Conservation (phyloP, 2,888 invertebrate genomes). For the Belgica antarctica region DNA sequence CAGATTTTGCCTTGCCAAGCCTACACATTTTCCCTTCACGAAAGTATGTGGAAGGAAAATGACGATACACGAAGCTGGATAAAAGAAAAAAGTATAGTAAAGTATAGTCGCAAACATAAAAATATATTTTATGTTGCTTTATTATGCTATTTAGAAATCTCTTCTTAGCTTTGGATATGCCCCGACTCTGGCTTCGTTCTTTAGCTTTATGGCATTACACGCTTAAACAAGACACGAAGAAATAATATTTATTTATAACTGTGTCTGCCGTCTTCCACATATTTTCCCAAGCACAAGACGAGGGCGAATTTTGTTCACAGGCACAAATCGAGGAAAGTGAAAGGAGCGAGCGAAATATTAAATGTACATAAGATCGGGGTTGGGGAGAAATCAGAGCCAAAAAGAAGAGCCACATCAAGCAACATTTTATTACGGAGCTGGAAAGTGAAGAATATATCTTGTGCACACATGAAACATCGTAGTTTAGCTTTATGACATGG, state of each 20-base stretch:
- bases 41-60: background rate
- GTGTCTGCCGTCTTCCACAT: background rate
- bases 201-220: slow-evolving; percentile 43
- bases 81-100: slow-evolving; percentile 1
- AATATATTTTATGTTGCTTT: slow-evolving; percentile 40
- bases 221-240: slow-evolving; percentile 40
- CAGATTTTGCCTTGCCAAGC: background rate
- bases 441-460: background rate
- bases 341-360: background rate
- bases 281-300: background rate
- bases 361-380: background rate
- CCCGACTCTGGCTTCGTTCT: no score
- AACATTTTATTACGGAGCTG: slow-evolving; percentile 5
- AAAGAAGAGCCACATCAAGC: background rate
- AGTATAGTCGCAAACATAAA: slow-evolving; percentile 29
- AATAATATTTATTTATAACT: slow-evolving; percentile 43
- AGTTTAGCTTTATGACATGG: background rate
- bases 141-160: slow-evolving; percentile 43
- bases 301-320: background rate
- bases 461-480: background rate
- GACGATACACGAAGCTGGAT: background rate
- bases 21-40: background rate
- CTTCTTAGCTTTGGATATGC: no score
- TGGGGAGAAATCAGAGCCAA: background rate
- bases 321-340: background rate